Evolutionary conservation across 2,888 invertebrate species (phyloP).

Genomic region (Venusia cambrica): DNA sequence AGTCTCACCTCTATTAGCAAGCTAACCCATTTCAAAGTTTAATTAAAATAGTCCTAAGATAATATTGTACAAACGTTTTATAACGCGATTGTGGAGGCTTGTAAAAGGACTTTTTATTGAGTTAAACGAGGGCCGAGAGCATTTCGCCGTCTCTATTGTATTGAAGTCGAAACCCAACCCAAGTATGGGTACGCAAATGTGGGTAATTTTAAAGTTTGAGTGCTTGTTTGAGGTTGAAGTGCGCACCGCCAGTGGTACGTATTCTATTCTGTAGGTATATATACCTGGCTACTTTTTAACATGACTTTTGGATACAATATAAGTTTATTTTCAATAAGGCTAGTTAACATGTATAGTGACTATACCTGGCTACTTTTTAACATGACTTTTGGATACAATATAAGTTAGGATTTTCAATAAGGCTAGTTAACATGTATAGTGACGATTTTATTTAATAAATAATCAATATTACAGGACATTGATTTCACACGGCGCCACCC

Average conservation of each 20-base stretch:
- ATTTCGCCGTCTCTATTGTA: conserved; percentile 25
- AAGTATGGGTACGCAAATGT: conserved; percentile 17
- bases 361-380: no score
- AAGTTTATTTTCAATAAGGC: no score
- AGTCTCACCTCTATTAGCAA: conserved; percentile 33
- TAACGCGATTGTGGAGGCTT: conserved; percentile 42
- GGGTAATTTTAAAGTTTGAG: conserved; percentile 18
- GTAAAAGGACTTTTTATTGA: conserved; percentile 41
- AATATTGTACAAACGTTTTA: conserved; percentile 49
- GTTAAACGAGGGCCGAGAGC: conserved; percentile 32
- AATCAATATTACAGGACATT: no score
- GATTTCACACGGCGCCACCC: no score
- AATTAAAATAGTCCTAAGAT: conserved; percentile 62
- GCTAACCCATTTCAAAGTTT: conserved; percentile 51
- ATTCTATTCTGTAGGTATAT: no score
- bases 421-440: no score
- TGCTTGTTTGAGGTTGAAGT: conserved; percentile 7
- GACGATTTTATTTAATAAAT: no score
- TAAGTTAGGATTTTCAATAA: no score
- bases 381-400: no score
- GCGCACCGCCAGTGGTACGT: neutral
- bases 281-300: no score
- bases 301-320: no score
- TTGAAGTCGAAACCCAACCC: conserved; percentile 19
- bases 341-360: no score